A percentile compares a stretch with the other conserved stretches of the same genome.
phyloP scores from a whole-genome alignment of 1,140 invertebrate genomes.

The Papilio dardanus region DNA sequence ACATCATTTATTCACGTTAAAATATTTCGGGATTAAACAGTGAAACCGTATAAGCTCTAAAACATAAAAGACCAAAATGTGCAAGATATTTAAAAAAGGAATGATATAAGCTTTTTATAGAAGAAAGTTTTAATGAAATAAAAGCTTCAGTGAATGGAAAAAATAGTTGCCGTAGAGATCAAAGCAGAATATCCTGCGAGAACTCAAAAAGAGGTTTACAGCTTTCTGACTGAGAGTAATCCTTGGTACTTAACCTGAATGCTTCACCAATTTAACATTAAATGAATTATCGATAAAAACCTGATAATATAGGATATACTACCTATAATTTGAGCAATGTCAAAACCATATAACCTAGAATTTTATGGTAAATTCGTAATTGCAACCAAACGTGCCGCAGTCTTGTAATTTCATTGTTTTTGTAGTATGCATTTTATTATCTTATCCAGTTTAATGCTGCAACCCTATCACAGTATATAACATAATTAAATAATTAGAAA shows the following conservation, averaged over 20 bases:
- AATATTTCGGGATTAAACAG: not conserved
- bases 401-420: too few species aligned
- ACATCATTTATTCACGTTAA: not conserved
- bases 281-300: too few species aligned
- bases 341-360: not conserved
- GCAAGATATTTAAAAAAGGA: too few species aligned
- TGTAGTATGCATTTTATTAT: not conserved
- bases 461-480: not conserved
- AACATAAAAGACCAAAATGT: not conserved
- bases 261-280: too few species aligned
- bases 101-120: not conserved
- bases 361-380: not conserved
- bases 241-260: too few species aligned
- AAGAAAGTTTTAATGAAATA: not conserved
- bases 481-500: not conserved
- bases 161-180: too few species aligned
- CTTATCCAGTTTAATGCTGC: not conserved
- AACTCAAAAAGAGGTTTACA: not conserved
- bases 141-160: too few species aligned
- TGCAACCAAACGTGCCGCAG: not conserved
- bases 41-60: not conserved
- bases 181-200: too few species aligned
- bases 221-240: not conserved
- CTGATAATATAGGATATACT: too few species aligned
- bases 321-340: not conserved